Conservation (phyloP, 1,140 invertebrate genomes). For the Trachymyrmex cornetzi region DNA sequence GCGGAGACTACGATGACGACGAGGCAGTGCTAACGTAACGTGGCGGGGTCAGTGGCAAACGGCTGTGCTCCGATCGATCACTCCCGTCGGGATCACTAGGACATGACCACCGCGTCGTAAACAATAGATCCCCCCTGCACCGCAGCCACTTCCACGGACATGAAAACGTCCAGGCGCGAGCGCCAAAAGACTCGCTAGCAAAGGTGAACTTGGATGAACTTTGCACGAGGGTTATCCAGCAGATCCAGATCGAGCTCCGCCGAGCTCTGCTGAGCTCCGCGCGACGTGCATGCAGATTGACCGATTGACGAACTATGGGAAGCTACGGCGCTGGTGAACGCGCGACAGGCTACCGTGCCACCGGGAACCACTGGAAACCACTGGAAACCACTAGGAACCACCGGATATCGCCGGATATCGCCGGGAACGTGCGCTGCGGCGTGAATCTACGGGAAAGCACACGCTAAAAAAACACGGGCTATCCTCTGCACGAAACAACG, state of each 20-base stretch:
- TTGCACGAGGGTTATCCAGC: conserved; percentile 38
- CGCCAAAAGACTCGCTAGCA: conserved; percentile 16
- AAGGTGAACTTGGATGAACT: conserved; percentile 29
- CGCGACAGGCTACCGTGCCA: conserved; percentile 61
- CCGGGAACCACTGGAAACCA: conserved; percentile 60
- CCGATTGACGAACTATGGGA: conserved; percentile 27
- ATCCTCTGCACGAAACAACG: conserved; percentile 65
- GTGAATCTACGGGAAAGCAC: conserved; percentile 73
- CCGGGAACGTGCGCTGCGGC: conserved; percentile 60
- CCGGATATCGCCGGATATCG: conserved; percentile 63
- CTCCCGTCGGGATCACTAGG: conserved; percentile 70
- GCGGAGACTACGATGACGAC: background rate
- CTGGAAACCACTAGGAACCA: conserved; percentile 60
- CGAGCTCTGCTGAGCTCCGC: background rate
- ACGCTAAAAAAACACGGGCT: conserved; percentile 70
- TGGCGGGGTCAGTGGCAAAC: background rate
- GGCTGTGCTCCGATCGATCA: background rate
- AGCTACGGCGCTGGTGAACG: conserved; percentile 35
- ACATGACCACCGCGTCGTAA: conserved; percentile 78
- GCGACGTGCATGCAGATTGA: conserved; percentile 32
- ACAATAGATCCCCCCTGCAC: conserved; percentile 79
- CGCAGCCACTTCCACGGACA: conserved; percentile 72
- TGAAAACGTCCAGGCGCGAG: conserved; percentile 68
- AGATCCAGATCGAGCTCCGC: too few species aligned
- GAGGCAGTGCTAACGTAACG: conserved; percentile 37